Percentiles rank a stretch among this genome's conserved stretches.
These are phyloP conservation scores for Aleiodes alternator DNA, from an alignment of 2,888 invertebrate species.

Conservation along the genomic window DNA sequence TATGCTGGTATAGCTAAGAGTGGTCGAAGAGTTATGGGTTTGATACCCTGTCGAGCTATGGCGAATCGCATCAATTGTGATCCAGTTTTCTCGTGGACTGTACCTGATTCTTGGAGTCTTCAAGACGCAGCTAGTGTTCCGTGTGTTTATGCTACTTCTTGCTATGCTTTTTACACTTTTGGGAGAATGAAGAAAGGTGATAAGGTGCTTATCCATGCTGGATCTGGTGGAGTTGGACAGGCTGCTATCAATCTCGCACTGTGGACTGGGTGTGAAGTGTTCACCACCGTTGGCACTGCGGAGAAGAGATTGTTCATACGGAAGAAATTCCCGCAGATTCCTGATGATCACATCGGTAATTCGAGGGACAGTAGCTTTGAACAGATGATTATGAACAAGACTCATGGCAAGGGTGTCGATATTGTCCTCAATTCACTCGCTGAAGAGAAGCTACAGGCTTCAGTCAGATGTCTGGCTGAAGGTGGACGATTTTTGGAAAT, in stretches of 20 bases:
- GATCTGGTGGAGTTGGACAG: constrained; percentile 81
- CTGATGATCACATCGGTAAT: constrained; percentile 82
- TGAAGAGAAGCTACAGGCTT: constrained; percentile 91
- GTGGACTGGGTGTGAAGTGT: constrained; percentile 78
- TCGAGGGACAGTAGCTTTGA: constrained; percentile 93
- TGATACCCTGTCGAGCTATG: constrained; percentile 72
- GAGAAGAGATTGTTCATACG: constrained; percentile 79
- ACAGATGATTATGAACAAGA: constrained; percentile 86
- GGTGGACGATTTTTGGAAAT: constrained; percentile 88
- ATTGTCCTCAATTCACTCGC: constrained; percentile 94
- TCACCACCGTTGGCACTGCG: constrained; percentile 79
- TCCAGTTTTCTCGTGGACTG: constrained; percentile 76
- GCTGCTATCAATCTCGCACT: constrained; percentile 82
- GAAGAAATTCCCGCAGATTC: constrained; percentile 77
- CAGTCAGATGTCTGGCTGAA: constrained; percentile 79
- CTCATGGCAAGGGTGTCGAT: constrained; percentile 92
- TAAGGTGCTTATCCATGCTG: constrained; percentile 72
- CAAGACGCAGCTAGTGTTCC: constrained; percentile 83
- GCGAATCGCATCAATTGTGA: constrained; percentile 77
- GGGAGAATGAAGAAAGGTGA: constrained; percentile 77
- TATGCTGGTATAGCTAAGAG: constrained; percentile 79
- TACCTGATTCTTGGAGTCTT: constrained; percentile 80
- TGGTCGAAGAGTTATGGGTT: constrained; percentile 76
- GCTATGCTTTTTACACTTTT: constrained; percentile 79
- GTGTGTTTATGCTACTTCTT: constrained; percentile 80